Evolutionary conservation across 2,113 vertebrate genomes (phyloP).

Genomic region (Otus sunia): DNA sequence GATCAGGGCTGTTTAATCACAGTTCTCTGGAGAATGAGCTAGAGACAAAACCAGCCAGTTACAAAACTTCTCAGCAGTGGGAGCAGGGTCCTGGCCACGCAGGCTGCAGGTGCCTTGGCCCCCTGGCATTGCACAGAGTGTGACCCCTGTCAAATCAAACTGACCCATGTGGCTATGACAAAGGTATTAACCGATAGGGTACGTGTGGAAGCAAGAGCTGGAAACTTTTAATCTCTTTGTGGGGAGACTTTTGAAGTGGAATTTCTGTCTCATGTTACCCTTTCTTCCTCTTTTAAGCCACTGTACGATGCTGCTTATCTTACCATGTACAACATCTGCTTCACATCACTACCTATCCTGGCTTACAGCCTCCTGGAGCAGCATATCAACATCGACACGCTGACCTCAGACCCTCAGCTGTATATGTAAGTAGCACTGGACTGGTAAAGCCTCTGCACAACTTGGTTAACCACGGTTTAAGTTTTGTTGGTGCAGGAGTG

Average conservation of each 20-base stretch:
- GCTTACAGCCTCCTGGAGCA: slow-evolving; percentile 96
- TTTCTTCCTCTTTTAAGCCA: slow-evolving; percentile 76
- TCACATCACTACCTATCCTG: slow-evolving; percentile 97
- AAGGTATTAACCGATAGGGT: background rate
- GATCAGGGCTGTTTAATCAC: background rate
- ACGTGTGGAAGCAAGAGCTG: background rate
- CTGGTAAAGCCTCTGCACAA: accelerated
- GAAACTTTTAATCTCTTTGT: background rate
- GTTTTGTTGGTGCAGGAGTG: background rate
- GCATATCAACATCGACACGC: slow-evolving; percentile 86
- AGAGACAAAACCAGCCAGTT: background rate
- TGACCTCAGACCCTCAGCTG: slow-evolving; percentile 78
- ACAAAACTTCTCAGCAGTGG: accelerated
- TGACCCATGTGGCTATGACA: background rate
- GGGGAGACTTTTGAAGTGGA: background rate
- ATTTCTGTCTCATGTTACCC: background rate
- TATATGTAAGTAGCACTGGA: slow-evolving; percentile 74
- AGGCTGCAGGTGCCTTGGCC: background rate
- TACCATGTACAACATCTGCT: slow-evolving; percentile 99
- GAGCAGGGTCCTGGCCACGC: accelerated
- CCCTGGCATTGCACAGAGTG: accelerated
- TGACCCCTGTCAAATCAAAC: background rate
- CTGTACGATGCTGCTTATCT: slow-evolving; percentile 97
- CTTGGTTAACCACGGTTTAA: accelerated
- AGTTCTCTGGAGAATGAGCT: background rate